Evolutionary conservation across 35 echinoderm and acorn worm species (phyloP), one percentile per base, ranked within the genome.

Genomic region (Stichopus chloronotus): DNA sequence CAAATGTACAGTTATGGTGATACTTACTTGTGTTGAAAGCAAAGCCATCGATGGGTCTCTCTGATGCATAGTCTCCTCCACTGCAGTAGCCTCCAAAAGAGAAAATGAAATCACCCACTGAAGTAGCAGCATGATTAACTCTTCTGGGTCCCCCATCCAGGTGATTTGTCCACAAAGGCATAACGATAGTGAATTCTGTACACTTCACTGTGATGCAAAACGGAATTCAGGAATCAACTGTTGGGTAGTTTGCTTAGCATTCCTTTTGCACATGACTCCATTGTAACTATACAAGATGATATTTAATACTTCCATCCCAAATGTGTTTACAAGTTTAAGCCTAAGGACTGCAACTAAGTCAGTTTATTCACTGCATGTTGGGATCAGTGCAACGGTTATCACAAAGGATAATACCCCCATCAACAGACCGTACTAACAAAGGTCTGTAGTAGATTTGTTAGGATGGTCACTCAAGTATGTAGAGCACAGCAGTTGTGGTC

Each of bases 61-160:
- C 59, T 16, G 57, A 72, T 30, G 90, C 53, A 58, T 96, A 96
- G 81, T 96, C 94, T 2, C 94, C 97, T 16, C 97, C 97, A 14
- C 95, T 99, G 78, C 97, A 99, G 79, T 99, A 99, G 63, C 97
- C 97, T 9, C 97, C 97, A 92, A 99, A 99, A 9, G 94, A 65
- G 65, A 95, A 99, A 87, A 99, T 96, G 13, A 59, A 69, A 69
- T 95, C 88, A 23, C 92, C 95, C 19, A 99, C 92, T 43, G 87
- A 77, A 17, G 92, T 93, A 58, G 97, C 97, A 23, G 97, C 97
- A 92, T 99, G 97, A 86, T 99, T 99, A 52, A 99, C 97, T 78
- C 97, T 90, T 58, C 95, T 92, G n/a, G 97, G 97, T 21, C 97
- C 97, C 10, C 97, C 95, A 59, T 99, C 97, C 7, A 95, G 68